phyloP scores from a whole-genome alignment of 2,888 invertebrate species.

The Amblyjoppa proteus region DNA sequence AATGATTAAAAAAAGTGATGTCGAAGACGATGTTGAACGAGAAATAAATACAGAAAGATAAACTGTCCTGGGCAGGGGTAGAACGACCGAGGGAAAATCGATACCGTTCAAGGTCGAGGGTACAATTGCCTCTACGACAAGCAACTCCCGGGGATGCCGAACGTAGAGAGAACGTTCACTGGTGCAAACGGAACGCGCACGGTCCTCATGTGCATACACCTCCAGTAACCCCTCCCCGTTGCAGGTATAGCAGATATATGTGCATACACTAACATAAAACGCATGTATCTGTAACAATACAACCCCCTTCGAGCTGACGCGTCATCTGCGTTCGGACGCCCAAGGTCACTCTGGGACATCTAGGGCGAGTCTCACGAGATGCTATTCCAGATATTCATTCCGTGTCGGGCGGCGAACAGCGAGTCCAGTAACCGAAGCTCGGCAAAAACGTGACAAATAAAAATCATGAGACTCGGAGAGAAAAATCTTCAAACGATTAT shows the following conservation, averaged over 20 bases:
- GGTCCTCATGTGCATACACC: slow-evolving; percentile 35
- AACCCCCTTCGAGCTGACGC: too few species aligned
- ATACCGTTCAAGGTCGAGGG: slow-evolving; percentile 74
- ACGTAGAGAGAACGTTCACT: slow-evolving; percentile 51
- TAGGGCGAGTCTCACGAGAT: background rate
- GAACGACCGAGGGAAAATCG: slow-evolving; percentile 63
- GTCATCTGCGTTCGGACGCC: too few species aligned
- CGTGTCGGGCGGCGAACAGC: too few species aligned
- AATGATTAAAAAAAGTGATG: background rate
- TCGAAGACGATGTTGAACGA: background rate
- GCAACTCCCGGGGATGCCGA: slow-evolving; percentile 62
- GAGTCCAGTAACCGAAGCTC: too few species aligned
- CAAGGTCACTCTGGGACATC: slow-evolving; percentile 57
- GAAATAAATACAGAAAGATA: slow-evolving; percentile 28
- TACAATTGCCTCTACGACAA: slow-evolving; percentile 67
- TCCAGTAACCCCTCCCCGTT: background rate
- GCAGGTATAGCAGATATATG: background rate
- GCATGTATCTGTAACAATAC: slow-evolving; percentile 43
- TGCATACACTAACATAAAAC: slow-evolving; percentile 19
- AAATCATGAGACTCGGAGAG: too few species aligned
- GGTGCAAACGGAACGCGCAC: slow-evolving; percentile 53
- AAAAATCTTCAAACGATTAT: too few species aligned
- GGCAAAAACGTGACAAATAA: too few species aligned
- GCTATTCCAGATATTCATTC: too few species aligned
- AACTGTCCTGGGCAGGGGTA: background rate